phyloP scores from a whole-genome alignment of 2,888 invertebrate genomes.

The Buathra laborator region DNA sequence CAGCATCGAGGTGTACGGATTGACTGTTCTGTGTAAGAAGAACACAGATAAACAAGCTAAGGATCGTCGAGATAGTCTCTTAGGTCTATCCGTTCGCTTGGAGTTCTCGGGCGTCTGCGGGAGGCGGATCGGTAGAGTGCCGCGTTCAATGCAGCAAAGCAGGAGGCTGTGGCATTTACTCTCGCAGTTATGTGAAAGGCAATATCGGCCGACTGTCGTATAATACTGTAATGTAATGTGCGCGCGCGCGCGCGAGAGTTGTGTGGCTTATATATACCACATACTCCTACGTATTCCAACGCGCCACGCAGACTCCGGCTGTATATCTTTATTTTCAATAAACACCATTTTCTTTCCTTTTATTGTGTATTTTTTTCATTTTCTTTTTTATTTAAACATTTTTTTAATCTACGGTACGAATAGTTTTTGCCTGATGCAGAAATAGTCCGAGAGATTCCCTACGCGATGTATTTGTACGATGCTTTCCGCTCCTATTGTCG shows the following conservation, averaged over 20 bases:
- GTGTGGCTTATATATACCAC: conserved; percentile 30
- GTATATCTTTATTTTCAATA: background rate
- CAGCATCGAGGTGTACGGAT: conserved; percentile 31
- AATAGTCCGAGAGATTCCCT: background rate
- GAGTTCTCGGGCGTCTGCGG: conserved; percentile 39
- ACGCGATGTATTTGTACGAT: background rate
- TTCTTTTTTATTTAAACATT: too few species aligned
- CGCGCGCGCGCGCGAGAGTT: background rate
- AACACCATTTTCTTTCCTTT: background rate
- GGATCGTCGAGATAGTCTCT: conserved; percentile 69
- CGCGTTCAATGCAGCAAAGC: conserved; percentile 72
- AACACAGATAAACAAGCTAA: conserved; percentile 70
- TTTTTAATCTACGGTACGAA: background rate
- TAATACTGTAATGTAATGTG: conserved; percentile 36
- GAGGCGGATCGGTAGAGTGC: conserved; percentile 77
- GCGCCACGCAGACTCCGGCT: conserved; percentile 58
- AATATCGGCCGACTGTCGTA: conserved; percentile 78
- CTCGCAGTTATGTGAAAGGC: conserved; percentile 85
- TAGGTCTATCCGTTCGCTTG: conserved; percentile 69
- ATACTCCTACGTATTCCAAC: conserved; percentile 66
- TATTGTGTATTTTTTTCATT: background rate
- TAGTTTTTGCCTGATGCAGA: background rate
- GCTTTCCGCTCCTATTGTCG: background rate
- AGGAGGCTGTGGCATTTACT: conserved; percentile 82
- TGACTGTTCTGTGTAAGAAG: conserved; percentile 7